These are phyloP conservation scores for Cephalopholis sonnerati DNA, from an alignment of 2,113 vertebrate species.

Conservation along the genomic window DNA sequence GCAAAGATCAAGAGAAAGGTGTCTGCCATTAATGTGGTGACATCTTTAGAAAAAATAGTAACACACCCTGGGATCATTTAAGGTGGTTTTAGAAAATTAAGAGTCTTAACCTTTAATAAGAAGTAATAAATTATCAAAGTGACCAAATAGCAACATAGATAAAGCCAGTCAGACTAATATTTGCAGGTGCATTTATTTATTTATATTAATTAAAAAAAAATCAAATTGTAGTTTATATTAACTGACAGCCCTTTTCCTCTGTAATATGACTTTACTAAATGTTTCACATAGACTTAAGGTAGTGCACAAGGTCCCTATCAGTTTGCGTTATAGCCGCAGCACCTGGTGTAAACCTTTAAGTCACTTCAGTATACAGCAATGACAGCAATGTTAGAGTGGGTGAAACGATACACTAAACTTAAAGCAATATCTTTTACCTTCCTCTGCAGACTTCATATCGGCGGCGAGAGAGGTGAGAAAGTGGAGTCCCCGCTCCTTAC, in stretches of 20 bases:
- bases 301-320: background rate
- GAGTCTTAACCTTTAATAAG: background rate
- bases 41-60: background rate
- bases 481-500: conserved; percentile 83
- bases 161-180: background rate
- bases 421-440: conserved; percentile 84
- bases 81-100: background rate
- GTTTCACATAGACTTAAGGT: background rate
- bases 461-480: conserved; percentile 71
- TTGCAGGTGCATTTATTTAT: background rate
- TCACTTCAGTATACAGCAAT: no score
- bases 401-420: no score
- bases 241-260: background rate
- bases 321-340: background rate
- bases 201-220: background rate
- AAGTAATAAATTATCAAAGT: background rate
- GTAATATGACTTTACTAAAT: background rate
- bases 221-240: background rate
- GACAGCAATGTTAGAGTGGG: background rate
- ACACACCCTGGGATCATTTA: background rate
- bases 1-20: background rate
- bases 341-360: background rate
- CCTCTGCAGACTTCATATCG: conserved; percentile 94
- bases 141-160: background rate
- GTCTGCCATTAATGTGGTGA: background rate